Evolutionary conservation across 2,797 vertebrate species (phyloP), one percentile per base, ranked within the genome.

Genomic region (Channallabes apus): DNA sequence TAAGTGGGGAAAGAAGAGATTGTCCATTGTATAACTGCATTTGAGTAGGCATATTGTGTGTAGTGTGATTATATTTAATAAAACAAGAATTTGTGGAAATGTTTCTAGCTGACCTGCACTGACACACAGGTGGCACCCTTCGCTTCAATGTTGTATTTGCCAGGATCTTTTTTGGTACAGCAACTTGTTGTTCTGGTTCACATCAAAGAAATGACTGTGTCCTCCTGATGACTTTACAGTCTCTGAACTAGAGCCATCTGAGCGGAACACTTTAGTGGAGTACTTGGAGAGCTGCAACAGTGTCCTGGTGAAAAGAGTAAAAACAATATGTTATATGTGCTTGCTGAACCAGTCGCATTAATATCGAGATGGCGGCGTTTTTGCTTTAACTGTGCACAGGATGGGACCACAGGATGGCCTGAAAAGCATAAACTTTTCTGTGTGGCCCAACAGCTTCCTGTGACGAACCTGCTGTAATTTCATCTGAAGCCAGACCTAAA

Each of bases 211-310:
- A 32, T 67, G 61, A 73, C 91, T 86, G 90, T 94, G 93, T 29
- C 80, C 88, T 51, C 88, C 89, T 80, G 92, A 87, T 79, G 94
- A 91, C 78, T 91, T 89, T 76, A 96, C 91, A 12, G 69, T 90
- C 65, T 96, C 93, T 7, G 88, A 93, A 89, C 95, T 93, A 8
- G 92, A 92, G 62, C 95, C 94, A 0, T 92, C 93, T 9, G 91
- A 91, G 82, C 87, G 94, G 85, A 94, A 96, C 7, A 94, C 94
- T 84, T 91, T 90, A 22, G 93, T 89, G 75, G 95, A 93, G 79
- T 97, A 97, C 97, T 91, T 97, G 96, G 73, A 97, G 95, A 84
- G 95, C 96, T 86, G 94, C 94, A 83, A 97, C 95, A 0, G 94
- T 94, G 91, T 95, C 94, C 94, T 95, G 69, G 20, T 84, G 84